Percentiles rank a stretch among this genome's conserved stretches.
Evolutionary conservation across 2,113 vertebrate genomes (phyloP).

Genomic region (Apodemus speciosus): DNA sequence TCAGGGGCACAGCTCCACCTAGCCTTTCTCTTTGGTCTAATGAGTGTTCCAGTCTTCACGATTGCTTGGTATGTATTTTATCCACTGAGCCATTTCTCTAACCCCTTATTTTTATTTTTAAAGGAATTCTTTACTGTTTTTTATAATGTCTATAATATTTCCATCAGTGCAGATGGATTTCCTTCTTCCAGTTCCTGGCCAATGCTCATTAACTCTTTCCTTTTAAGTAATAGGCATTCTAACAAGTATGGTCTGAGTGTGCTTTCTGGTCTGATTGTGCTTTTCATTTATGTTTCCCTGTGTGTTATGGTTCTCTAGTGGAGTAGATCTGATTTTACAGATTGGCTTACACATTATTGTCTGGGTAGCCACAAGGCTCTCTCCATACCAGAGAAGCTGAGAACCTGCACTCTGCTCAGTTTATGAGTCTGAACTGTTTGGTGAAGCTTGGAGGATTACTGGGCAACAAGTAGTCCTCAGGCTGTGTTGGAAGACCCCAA

Average conservation of each 20-base stretch:
- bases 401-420: not conserved
- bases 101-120: not conserved
- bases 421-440: not conserved
- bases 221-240: not conserved
- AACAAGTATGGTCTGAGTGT: not conserved
- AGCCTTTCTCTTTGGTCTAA: not conserved
- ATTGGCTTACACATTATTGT: too few species aligned
- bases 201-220: not conserved
- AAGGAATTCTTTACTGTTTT: not conserved
- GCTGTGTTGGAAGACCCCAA: not conserved
- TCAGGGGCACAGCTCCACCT: not conserved
- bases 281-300: not conserved
- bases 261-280: not conserved
- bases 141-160: not conserved
- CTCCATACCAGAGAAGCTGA: not conserved
- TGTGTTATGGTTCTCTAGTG: not conserved
- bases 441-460: not conserved
- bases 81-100: not conserved
- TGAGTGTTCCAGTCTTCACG: not conserved
- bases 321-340: not conserved
- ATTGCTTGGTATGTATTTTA: not conserved
- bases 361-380: not conserved
- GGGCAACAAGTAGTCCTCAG: not conserved
- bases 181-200: too few species aligned
- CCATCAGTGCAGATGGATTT: not conserved